Evolutionary conservation across 2,113 vertebrate species (phyloP), one percentile per base, ranked within the genome.

Genomic region (Spilogale gracilis): DNA sequence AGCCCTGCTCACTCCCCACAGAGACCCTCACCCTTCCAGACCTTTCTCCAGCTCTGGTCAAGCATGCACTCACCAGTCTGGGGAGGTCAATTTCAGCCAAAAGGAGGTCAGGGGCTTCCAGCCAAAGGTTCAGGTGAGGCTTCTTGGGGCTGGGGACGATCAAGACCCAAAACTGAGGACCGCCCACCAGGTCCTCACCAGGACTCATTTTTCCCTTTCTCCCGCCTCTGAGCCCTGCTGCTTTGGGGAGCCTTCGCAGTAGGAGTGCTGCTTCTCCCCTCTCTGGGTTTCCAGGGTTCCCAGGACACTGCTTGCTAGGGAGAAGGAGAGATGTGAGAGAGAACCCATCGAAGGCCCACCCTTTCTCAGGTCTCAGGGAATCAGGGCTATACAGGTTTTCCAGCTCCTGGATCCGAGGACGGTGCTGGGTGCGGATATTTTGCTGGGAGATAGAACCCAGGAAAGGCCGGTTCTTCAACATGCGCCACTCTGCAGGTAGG

Each of bases 381-480:
- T 25, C 56, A 0, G 21, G 21, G 0, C 96, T 96, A 1, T 97
- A 99, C 98, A 90, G 94, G 54, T 97, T 93, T 61, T 98, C 98
- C 79, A 99, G 97, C 96, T 99, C 99, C 96, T 99, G 98, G 74
- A 99, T 99, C 43, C 97, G 98, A 0, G 99, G 99, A 21, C 98
- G 98, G 94, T 99, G 99, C 96, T 98, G 99, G 0, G 99, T 99
- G 54, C 99, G 98, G 96, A 99, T 99, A 97, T 99, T 99, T 98
- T 99, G 99, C 83, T 99, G 99, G 0, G 96, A 98, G 43, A 99
- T 96, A 16, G 99, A 99, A 25, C 99, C 99, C 97, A 99, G 95
- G 76, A 99, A 99, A 94, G 99, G 99, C 11, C 99, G 98, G 98
- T 99, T 99, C 96, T 99, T 99, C 98, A 99, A 89, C 76, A 99